These are phyloP conservation scores for Pegoplata infirma DNA, from an alignment of 2,888 invertebrate genomes.

Conservation along the genomic window DNA sequence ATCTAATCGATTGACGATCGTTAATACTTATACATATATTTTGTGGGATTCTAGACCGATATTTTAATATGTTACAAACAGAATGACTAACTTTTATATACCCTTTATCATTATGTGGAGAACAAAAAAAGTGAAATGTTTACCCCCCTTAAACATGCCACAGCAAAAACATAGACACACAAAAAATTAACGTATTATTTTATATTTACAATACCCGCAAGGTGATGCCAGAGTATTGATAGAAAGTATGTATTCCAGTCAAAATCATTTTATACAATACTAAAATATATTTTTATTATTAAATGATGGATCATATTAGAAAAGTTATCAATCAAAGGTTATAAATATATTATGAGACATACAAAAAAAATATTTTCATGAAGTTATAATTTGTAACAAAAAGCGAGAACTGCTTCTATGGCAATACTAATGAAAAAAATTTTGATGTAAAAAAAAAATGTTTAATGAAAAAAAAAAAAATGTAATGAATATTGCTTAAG, in stretches of 20 bases:
- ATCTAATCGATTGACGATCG: too few relatives aligned
- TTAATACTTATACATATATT: too few relatives aligned
- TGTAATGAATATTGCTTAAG: too few relatives aligned
- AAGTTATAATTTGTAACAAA: not conserved
- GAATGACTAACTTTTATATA: too few relatives aligned
- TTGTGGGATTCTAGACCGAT: too few relatives aligned
- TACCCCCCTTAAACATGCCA: conserved; percentile 22
- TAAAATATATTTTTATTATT: conserved; percentile 37
- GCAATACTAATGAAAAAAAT: too few relatives aligned
- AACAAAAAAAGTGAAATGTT: conserved; percentile 34
- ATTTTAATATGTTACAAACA: too few relatives aligned
- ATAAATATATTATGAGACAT: conserved; percentile 31
- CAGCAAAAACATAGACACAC: conserved; percentile 23
- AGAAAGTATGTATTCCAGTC: not conserved
- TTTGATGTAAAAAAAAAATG: too few relatives aligned
- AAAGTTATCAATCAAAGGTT: conserved; percentile 55
- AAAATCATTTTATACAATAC: not conserved
- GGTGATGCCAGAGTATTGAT: conserved; percentile 22
- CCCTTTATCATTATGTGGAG: too few relatives aligned
- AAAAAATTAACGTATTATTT: not conserved
- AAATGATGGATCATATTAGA: conserved; percentile 50
- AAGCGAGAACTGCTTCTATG: too few relatives aligned
- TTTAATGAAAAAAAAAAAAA: too few relatives aligned
- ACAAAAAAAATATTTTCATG: not conserved
- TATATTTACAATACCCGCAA: conserved; percentile 2